Percentiles rank a stretch among this genome's conserved stretches.
These are phyloP conservation scores for Cephus nigrinus DNA, from an alignment of 2,888 invertebrate genomes.

Conservation along the genomic window DNA sequence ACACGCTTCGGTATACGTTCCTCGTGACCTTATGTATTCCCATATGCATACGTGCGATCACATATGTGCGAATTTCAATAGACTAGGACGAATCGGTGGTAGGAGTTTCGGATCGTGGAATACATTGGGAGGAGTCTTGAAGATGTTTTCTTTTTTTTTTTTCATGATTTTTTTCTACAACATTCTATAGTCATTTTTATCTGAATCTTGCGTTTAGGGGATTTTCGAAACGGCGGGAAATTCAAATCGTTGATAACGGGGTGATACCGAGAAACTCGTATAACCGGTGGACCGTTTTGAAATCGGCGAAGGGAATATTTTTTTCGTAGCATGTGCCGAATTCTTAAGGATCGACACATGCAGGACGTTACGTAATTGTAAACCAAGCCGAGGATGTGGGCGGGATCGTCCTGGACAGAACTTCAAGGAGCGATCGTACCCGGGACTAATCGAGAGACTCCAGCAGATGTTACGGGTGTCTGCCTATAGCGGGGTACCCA, in stretches of 20 bases:
- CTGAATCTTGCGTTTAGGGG: fast-evolving
- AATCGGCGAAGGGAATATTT: neutral
- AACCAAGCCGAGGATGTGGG: conserved; percentile 56
- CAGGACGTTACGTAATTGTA: conserved; percentile 54
- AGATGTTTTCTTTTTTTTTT: neutral
- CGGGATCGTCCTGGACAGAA: conserved; percentile 41
- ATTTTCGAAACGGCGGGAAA: neutral
- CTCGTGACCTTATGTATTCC: neutral
- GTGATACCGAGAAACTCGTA: too few relatives aligned
- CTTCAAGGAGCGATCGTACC: conserved; percentile 21
- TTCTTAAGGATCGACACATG: conserved; percentile 35
- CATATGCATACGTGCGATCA: neutral
- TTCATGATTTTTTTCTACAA: neutral
- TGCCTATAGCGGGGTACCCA: conserved; percentile 8
- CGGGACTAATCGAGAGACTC: conserved; percentile 48
- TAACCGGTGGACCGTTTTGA: neutral
- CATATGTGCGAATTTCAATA: neutral
- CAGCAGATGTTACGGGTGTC: conserved; percentile 46
- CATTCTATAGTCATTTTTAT: neutral
- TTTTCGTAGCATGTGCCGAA: conserved; percentile 27
- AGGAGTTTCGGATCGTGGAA: neutral
- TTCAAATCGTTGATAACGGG: neutral
- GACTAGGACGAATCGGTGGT: neutral
- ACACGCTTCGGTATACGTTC: neutral
- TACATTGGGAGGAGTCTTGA: neutral